Evolutionary conservation across 1,140 invertebrate genomes (phyloP).

Genomic region (Sitobion miscanthi): DNA sequence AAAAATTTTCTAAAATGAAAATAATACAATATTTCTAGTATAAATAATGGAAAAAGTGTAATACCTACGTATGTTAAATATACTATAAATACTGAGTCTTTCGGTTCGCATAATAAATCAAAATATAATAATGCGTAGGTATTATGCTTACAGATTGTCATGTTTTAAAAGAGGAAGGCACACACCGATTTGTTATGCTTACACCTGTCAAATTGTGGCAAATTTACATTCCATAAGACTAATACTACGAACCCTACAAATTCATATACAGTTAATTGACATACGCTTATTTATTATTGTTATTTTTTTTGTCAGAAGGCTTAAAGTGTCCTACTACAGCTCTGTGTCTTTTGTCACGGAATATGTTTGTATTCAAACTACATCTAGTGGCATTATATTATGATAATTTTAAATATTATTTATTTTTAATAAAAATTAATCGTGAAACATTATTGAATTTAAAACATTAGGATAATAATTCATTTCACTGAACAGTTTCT

Average conservation of each 20-base stretch:
- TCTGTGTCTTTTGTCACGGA: background rate
- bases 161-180: background rate
- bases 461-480: background rate
- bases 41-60: constrained; percentile 6
- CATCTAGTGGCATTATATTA: background rate
- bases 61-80: background rate
- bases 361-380: background rate
- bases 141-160: background rate
- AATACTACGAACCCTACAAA: background rate
- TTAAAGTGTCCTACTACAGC: background rate
- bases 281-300: background rate
- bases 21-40: background rate
- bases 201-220: background rate
- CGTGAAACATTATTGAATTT: background rate
- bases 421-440: background rate
- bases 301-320: background rate
- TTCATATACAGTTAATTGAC: background rate
- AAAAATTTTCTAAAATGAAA: background rate
- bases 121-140: background rate
- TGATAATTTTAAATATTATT: background rate
- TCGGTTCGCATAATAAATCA: background rate
- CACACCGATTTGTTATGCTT: constrained; percentile 3
- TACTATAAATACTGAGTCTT: background rate
- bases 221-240: background rate
- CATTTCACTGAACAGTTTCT: background rate